A percentile compares a stretch with the other conserved stretches of the same genome.
Evolutionary conservation across 2,888 invertebrate species (phyloP).

Genomic region (Melikaiella ostensackeni): DNA sequence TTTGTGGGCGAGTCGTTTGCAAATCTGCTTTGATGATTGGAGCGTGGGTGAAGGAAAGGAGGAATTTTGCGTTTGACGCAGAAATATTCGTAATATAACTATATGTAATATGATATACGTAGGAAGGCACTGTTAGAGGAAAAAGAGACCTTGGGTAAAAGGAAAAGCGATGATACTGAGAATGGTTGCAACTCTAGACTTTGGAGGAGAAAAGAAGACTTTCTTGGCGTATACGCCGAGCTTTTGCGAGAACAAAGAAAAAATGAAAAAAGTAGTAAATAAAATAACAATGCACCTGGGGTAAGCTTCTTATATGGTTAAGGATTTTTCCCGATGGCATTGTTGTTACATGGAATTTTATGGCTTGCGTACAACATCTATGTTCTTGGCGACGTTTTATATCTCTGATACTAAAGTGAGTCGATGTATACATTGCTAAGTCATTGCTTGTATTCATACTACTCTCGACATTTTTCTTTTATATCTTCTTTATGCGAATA

Average conservation of each 20-base stretch:
- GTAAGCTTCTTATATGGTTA: conserved; percentile 33
- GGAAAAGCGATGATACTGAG: conserved; percentile 35
- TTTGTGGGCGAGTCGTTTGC: conserved; percentile 11
- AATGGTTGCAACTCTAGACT: neutral
- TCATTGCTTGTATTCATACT: conserved; percentile 16
- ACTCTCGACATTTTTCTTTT: conserved; percentile 31
- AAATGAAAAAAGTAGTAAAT: conserved; percentile 31
- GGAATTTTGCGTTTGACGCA: conserved; percentile 23
- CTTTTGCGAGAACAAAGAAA: conserved; percentile 30
- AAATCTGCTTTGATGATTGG: conserved; percentile 8
- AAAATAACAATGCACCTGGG: conserved; percentile 35
- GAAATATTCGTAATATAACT: neutral
- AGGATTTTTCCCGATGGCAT: conserved; percentile 33
- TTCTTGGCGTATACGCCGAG: conserved; percentile 14
- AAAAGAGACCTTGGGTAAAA: conserved; percentile 2
- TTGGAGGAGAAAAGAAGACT: conserved; percentile 3
- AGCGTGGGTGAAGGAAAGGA: neutral
- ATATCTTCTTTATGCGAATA: conserved; percentile 34
- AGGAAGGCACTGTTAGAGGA: conserved; percentile 1
- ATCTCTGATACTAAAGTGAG: conserved; percentile 34
- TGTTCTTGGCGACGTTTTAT: conserved; percentile 40
- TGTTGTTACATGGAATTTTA: conserved; percentile 33
- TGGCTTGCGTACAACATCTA: conserved; percentile 31
- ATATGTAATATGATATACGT: conserved; percentile 9
- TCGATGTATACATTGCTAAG: conserved; percentile 18